A percentile compares a stretch with the other conserved stretches of the same genome.
phyloP scores from a whole-genome alignment of 2,888 invertebrate species.

The Athalia circularis region DNA sequence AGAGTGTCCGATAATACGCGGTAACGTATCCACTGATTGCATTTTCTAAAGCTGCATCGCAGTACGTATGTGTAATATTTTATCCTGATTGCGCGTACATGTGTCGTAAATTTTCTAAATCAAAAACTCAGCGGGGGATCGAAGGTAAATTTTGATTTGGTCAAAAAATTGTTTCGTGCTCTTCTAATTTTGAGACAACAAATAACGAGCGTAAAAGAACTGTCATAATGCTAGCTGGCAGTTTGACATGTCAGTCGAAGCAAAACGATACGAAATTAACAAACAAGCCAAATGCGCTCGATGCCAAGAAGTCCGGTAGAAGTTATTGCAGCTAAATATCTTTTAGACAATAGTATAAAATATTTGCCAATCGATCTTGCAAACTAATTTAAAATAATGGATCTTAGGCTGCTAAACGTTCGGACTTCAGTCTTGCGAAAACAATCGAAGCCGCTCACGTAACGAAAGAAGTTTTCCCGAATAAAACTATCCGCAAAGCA shows the following conservation, averaged over 20 bases:
- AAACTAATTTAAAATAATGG: constrained; percentile 15
- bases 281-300: neutral
- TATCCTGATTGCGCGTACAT: too few species aligned
- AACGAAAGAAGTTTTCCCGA: constrained; percentile 78
- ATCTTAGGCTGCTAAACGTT: constrained; percentile 75
- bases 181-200: too few species aligned
- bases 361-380: constrained; percentile 4
- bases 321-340: neutral
- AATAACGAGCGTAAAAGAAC: too few species aligned
- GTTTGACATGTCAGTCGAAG: too few species aligned
- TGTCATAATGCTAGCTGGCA: too few species aligned
- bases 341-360: neutral
- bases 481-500: constrained; percentile 43
- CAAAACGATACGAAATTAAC: neutral
- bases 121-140: too few species aligned
- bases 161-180: too few species aligned
- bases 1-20: constrained; percentile 28
- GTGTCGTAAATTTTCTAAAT: too few species aligned
- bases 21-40: constrained; percentile 7
- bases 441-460: constrained; percentile 80
- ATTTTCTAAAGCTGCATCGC: too few species aligned
- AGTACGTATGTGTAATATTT: too few species aligned
- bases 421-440: constrained; percentile 79
- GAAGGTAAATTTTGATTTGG: too few species aligned
- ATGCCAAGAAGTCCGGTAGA: constrained; percentile 6